Conservation (phyloP, 2,113 vertebrate genomes). For the Crotalus horridus region DNA sequence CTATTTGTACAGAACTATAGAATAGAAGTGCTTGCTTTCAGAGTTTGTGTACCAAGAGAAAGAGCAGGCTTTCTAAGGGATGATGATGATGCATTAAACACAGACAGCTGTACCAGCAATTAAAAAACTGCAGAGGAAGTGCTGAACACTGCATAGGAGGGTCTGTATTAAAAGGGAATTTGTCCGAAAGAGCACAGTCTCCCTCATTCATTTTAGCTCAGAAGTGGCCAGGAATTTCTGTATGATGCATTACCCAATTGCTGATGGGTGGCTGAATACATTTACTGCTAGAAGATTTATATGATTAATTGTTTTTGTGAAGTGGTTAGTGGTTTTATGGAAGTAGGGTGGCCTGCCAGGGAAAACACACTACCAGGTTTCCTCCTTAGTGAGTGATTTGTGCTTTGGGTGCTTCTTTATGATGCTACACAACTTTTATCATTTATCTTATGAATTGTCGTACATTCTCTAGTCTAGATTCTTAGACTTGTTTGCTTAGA, state of each 20-base stretch:
- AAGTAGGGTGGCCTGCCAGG: background rate
- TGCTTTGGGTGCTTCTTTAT: background rate
- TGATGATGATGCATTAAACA: background rate
- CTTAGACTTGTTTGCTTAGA: background rate
- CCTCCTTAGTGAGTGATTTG: background rate
- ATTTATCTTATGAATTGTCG: background rate
- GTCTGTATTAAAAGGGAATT: background rate
- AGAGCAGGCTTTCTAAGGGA: background rate
- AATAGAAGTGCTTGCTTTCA: background rate
- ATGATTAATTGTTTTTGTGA: background rate
- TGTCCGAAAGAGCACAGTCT: background rate
- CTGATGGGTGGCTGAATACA: background rate
- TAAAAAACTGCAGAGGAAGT: background rate
- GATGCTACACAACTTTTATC: background rate
- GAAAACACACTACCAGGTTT: background rate
- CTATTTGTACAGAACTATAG: background rate
- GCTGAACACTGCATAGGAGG: background rate
- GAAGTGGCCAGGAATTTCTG: background rate
- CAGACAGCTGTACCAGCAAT: background rate
- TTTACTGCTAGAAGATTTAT: background rate
- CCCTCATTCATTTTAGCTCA: background rate
- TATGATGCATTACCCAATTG: background rate
- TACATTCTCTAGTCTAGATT: background rate
- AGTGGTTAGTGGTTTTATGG: background rate
- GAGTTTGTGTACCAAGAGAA: background rate